Base-by-base conservation (phyloP, 2,113 vertebrate genomes). In the Nibea albiflora region DNA sequence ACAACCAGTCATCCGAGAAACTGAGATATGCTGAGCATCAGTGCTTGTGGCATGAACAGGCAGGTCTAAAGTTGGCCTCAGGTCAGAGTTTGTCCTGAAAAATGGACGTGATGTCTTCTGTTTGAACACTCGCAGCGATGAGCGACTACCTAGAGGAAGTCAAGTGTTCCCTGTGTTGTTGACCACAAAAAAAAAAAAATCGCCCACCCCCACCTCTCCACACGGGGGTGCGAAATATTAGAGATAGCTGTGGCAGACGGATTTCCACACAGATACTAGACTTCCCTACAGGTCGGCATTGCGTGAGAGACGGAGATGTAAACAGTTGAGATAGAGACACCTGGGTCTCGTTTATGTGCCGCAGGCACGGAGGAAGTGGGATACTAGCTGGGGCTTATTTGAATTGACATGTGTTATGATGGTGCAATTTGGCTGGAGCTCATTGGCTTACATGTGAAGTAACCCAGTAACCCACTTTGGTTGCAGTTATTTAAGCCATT, bases 161-260 rank as follows among this genome's bases (percentile, higher is more conserved):
- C 60, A 66, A 78, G 61, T 50, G 39, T 66, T 66, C 75, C 53
- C 81, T 66, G 39, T 68, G 65, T 73, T 78, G 69, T 79, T 69
- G 73, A 84, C 68, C 71, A 20, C 83, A 75, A 81, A 75, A 26
- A 26, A 26, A 26, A 26, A 26, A 26, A 26, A 81, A 79, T 58
- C 16, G 9, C 6, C 76, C 72, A 19, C 35, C 47, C 88, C 60
- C 52, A 16, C 72, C 72, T 74, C 76, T 89, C 83, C 50, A 64
- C 93, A 92, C 50, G 12, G 49, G 78, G 35, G 65, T 91, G 93
- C 81, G 89, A 95, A 93, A 95, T 95, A 92, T 92, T 89, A 77
- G 80, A 66, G 76, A 87, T 78, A 85, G 75, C 81, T 93, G 93
- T 79, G 85, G 92, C 62, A 81, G 73, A 80, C 65, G 54, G 67